phyloP scores from a whole-genome alignment of 2,113 vertebrate species.

The Ophiodon elongatus region DNA sequence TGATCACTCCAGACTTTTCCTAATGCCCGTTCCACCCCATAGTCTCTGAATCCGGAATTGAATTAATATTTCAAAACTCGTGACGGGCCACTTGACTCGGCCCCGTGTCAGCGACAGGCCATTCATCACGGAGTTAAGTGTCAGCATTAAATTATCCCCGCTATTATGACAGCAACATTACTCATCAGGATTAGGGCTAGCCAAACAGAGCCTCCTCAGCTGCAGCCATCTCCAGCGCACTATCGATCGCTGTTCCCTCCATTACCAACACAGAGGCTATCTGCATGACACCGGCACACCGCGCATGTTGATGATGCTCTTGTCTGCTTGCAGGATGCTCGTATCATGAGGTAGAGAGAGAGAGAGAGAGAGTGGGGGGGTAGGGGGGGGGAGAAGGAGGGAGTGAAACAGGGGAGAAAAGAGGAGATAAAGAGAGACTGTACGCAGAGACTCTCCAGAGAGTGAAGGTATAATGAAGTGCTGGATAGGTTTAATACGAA shows the following conservation, averaged over 20 bases:
- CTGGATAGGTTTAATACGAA: conserved; percentile 83
- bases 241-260: conserved; percentile 88
- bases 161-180: conserved; percentile 98
- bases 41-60: conserved; percentile 76
- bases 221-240: conserved; percentile 82
- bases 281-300: conserved; percentile 89
- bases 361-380: conserved; percentile 27
- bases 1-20: conserved; percentile 4
- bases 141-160: conserved; percentile 94
- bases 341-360: conserved; percentile 59
- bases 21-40: conserved; percentile 6
- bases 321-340: conserved; percentile 72
- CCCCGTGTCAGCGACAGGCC: conserved; percentile 86
- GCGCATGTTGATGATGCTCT: conserved; percentile 89
- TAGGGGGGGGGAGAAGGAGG: conserved; percentile 52
- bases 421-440: conserved; percentile 84
- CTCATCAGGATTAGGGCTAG: conserved; percentile 92
- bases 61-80: conserved; percentile 92
- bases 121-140: conserved; percentile 94
- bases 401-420: conserved; percentile 71
- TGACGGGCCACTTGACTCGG: conserved; percentile 82
- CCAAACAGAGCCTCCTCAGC: conserved; percentile 84
- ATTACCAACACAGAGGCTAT: conserved; percentile 87
- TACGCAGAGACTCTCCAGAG: conserved; percentile 83
- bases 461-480: conserved; percentile 85